A percentile compares a stretch with the other conserved stretches of the same genome.
Evolutionary conservation across 2,888 invertebrate species (phyloP).

Genomic region (Tetranychus truncatus): DNA sequence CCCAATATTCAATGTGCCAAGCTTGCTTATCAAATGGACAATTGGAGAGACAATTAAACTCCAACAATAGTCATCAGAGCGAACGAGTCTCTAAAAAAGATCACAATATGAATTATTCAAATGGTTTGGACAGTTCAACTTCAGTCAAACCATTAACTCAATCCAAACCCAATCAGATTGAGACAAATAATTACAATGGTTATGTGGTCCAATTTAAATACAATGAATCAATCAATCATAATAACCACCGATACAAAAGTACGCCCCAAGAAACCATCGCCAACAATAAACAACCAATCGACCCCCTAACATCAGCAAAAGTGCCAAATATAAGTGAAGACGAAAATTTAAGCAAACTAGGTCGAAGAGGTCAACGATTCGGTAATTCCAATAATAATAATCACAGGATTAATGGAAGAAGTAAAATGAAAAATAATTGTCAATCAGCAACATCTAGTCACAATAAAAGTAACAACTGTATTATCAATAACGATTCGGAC

Average conservation of each 20-base stretch:
- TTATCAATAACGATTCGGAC: too few species aligned
- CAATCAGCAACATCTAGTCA: too few species aligned
- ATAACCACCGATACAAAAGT: neutral
- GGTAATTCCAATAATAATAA: neutral
- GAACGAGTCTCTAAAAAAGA: too few species aligned
- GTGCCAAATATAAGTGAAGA: neutral
- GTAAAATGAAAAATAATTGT: too few species aligned
- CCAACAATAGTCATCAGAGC: neutral
- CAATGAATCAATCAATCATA: neutral
- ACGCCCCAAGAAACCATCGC: neutral
- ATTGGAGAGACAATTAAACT: neutral
- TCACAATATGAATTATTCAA: too few species aligned
- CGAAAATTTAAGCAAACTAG: neutral
- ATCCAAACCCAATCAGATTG: neutral
- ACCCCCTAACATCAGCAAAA: neutral
- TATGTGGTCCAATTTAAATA: slow-evolving; percentile 2
- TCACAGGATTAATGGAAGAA: too few species aligned
- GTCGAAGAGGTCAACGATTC: neutral
- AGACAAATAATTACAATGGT: slow-evolving; percentile 12
- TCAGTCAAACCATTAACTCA: too few species aligned
- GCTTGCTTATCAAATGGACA: neutral
- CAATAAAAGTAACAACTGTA: too few species aligned
- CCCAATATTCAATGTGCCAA: neutral
- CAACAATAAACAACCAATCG: neutral
- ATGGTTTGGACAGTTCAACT: too few species aligned